phyloP scores from a whole-genome alignment of 2,113 vertebrate species.

The Neodon shergylaensis region DNA sequence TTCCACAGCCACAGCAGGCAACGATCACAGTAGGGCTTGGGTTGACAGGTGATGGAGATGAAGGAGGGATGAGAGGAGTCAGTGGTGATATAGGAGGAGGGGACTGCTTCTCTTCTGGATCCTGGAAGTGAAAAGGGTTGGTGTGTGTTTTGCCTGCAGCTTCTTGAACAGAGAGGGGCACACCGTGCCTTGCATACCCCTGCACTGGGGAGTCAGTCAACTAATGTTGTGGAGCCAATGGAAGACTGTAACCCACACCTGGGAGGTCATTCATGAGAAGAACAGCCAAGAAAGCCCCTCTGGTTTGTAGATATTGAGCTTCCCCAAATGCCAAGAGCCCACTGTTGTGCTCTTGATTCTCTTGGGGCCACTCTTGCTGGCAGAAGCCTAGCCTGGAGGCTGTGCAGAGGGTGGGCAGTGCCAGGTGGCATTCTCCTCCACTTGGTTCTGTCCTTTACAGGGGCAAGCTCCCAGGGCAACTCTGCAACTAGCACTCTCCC shows the following conservation, averaged over 20 bases:
- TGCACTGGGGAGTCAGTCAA: neutral
- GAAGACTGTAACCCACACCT: neutral
- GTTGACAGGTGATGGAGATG: neutral
- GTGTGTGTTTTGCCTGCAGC: neutral
- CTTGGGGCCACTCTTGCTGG: neutral
- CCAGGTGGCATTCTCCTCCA: neutral
- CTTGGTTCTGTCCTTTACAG: neutral
- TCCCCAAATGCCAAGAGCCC: neutral
- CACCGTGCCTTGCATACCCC: neutral
- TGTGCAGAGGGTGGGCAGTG: neutral
- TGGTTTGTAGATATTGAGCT: neutral
- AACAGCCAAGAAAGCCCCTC: neutral
- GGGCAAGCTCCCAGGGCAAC: neutral
- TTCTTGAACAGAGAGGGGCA: too few relatives aligned
- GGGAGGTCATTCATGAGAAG: too few relatives aligned
- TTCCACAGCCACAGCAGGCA: slow-evolving; percentile 40
- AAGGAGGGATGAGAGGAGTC: neutral
- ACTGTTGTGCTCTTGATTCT: neutral
- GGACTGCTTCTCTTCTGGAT: neutral
- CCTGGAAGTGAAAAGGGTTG: neutral
- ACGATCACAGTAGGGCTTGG: neutral
- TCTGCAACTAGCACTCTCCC: neutral
- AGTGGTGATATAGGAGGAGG: neutral
- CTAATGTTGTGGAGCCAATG: neutral
- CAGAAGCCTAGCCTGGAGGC: neutral